Evolutionary conservation across 2,888 invertebrate genomes (phyloP).

Genomic region (Nephrotoma flavescens): DNA sequence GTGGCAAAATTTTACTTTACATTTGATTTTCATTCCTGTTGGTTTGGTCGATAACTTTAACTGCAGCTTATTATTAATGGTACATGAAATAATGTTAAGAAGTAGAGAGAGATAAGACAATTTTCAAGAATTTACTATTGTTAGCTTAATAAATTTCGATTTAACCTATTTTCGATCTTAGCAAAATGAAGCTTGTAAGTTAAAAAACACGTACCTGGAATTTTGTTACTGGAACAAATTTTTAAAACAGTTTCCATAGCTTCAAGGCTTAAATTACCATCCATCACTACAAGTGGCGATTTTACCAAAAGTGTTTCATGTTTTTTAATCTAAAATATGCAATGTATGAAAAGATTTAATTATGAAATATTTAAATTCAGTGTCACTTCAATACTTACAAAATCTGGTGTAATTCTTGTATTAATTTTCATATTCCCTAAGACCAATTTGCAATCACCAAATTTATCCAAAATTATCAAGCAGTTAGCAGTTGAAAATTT

Average conservation of each 20-base stretch:
- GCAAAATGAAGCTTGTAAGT: too few species aligned
- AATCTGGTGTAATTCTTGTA: slow-evolving; percentile 44
- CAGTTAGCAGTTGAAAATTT: slow-evolving; percentile 50
- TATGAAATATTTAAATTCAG: neutral
- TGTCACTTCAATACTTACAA: slow-evolving; percentile 33
- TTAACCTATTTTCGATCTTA: too few species aligned
- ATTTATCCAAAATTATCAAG: slow-evolving; percentile 53
- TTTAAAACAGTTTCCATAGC: slow-evolving; percentile 49
- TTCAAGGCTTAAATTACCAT: slow-evolving; percentile 61
- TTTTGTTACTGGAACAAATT: slow-evolving; percentile 41
- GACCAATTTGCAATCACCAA: slow-evolving; percentile 65
- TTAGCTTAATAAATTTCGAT: too few species aligned
- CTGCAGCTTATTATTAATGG: too few species aligned
- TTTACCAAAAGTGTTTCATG: slow-evolving; percentile 41
- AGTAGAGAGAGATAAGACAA: too few species aligned
- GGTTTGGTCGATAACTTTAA: too few species aligned
- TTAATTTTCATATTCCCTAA: slow-evolving; percentile 79
- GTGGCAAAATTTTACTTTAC: too few species aligned
- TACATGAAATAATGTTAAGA: too few species aligned
- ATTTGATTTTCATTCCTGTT: too few species aligned
- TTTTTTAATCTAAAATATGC: slow-evolving; percentile 38
- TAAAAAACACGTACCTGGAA: slow-evolving; percentile 46
- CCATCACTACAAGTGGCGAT: slow-evolving; percentile 65
- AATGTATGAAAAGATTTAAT: neutral
- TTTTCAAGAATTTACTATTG: too few species aligned